Evolutionary conservation across 2,888 invertebrate species (phyloP), one percentile per base, ranked within the genome.

Genomic region (Adelognathus sp.): DNA sequence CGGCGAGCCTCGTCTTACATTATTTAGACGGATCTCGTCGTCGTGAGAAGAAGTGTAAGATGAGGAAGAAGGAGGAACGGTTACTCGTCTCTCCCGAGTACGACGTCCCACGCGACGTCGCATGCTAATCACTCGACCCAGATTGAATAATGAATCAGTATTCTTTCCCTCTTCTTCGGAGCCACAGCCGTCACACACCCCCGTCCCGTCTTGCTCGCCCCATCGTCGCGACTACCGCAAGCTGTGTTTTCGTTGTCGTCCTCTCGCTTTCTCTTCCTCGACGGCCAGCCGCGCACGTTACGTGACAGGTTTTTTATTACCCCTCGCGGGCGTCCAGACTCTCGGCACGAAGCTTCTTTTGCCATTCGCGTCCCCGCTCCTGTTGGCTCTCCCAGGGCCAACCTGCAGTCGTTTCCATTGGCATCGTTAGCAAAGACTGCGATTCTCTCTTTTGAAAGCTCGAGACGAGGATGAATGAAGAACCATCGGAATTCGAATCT

Each of bases 61-160:
- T 3, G 69, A 71, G 67, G 76, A 52, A 33, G 44, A 71, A 56
- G 33, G 46, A 61, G 41, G 41, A 41, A 39, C 41, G 31, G 31
- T 33, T 46, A 11, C 36, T 64, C 63, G 54, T 56, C 31, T 33
- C 44, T 16, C 36, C 36, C 27, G 52, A 58, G 73, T 58, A 78
- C 70, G 75, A 70, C 71, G 67, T 60, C 69, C 52, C 27, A 39
- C 46, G 39, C 63, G 52, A 76, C 69, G 82, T 63, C 87, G 90
- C 90, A 92, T 93, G 93, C 93, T 93, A 93, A 93, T 93, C 93
- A 93, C 92, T 92, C 92, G 91, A 91, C 92, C 92, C 91, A 92
- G 92, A 93, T 92, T 93, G 93, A 93, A 93, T 93, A 93, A 93
- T 93, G 93, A 93, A 93, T 93, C 93, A 93, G 93, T 92, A 93